Base-by-base conservation (phyloP, 1,140 invertebrate genomes). In the Carposina sasakii region DNA sequence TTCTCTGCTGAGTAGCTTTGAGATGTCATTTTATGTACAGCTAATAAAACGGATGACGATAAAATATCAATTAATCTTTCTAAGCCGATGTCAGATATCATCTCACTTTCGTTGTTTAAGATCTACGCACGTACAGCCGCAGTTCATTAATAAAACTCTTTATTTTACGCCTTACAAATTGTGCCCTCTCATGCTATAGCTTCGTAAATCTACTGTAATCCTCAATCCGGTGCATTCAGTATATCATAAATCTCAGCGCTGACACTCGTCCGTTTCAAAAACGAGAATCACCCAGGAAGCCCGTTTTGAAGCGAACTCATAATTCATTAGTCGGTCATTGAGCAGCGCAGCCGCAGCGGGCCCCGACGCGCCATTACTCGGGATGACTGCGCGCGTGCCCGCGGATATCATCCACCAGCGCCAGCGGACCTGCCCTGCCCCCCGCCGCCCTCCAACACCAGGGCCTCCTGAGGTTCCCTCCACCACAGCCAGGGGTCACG, bases 351-450 rank as follows among this genome's bases (percentile, higher is more conserved):
- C 50, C 52, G 71, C 55, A n/a, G n/a, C 50, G 63, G 57, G 45
- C 61, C 57, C 60, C 60, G 65, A 60, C 60, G 64, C 59, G 63
- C 72, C 74, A 83, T 83, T 81, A 83, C 61, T 64, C 59, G 63
- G 63, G 61, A 81, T 79, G 76, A 83, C 79, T 69, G 62, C 71
- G 77, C 76, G 70, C 71, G 73, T 74, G 76, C 71, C 60, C 66
- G 59, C 49, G 57, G 56, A 61, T 55, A 60, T 40, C 52, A 30
- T 31, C 60, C 54, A 58, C 75, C 64, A 49, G 40, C 36, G 0
- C 43, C 61, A 33, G 0, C 24, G 42, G 54, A 63, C 13, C 73
- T 56, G 15, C 64, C 56, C 50, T 28, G 41, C 54, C 46, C 48
- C 63, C 50, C 59, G 46, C 56, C 28, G 24, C 24, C 13, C 16